phyloP scores from a whole-genome alignment of 2,888 invertebrate species.

The Noctua pronuba region DNA sequence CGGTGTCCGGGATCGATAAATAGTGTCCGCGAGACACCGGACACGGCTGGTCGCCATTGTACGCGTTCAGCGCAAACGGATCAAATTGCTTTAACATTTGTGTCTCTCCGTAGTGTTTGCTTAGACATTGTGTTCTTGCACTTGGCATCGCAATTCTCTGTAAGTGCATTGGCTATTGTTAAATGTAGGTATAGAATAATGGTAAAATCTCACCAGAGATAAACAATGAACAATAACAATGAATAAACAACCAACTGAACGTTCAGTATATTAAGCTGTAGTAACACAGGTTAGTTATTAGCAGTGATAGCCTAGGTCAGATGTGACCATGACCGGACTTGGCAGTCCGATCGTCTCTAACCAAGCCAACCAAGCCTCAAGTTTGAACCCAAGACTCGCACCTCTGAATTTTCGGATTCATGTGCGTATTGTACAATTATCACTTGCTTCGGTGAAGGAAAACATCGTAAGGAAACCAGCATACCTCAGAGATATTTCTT shows the following conservation, averaged over 20 bases:
- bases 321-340: no score
- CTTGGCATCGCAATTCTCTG: conserved; percentile 1
- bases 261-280: neutral
- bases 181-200: neutral
- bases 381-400: no score
- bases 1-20: conserved; percentile 37
- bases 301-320: no score
- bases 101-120: conserved; percentile 32
- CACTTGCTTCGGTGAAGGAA: no score
- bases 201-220: neutral
- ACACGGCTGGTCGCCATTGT: conserved; percentile 41
- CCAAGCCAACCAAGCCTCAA: no score
- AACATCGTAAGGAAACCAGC: no score
- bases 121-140: conserved; percentile 19
- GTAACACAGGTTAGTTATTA: neutral
- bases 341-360: no score
- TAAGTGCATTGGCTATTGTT: conserved; percentile 24
- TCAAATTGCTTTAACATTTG: conserved; percentile 50
- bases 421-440: no score
- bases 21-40: conserved; percentile 38
- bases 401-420: no score
- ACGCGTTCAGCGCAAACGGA: conserved; percentile 14
- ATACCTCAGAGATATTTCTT: no score
- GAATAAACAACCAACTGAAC: neutral
- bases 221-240: no score